Evolutionary conservation across 1,140 invertebrate species (phyloP).

Genomic region (Brachionus rubens): DNA sequence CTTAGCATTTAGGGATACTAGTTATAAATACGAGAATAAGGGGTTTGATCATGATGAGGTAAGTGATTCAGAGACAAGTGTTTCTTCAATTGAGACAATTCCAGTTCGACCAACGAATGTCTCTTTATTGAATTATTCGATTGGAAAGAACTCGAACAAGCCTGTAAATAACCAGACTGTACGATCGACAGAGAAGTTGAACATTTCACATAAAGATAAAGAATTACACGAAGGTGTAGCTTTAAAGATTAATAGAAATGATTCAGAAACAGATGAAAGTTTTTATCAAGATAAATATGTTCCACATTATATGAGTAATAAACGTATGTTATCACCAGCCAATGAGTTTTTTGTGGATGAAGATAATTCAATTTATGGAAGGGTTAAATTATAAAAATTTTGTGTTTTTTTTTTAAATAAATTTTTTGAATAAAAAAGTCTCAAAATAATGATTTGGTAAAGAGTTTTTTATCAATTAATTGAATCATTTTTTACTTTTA

Average conservation of each 20-base stretch:
- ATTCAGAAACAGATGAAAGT: slow-evolving; percentile 8
- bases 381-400: slow-evolving; percentile 20
- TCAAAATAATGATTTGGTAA: too few species aligned
- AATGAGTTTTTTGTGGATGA: slow-evolving; percentile 20
- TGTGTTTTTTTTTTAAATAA: neutral
- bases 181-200: neutral
- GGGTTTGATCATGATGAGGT: neutral
- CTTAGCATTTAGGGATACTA: neutral
- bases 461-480: too few species aligned
- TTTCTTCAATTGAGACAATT: too few species aligned
- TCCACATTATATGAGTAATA: slow-evolving; percentile 22
- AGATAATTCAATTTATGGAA: slow-evolving; percentile 28
- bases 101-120: too few species aligned
- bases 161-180: neutral
- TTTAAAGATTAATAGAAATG: neutral
- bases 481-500: too few species aligned
- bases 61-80: neutral
- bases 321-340: neutral
- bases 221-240: neutral
- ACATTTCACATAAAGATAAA: neutral
- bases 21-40: neutral
- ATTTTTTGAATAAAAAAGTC: too few species aligned
- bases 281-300: slow-evolving; percentile 34
- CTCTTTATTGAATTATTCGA: neutral
- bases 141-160: neutral